Percentiles rank a stretch among this genome's conserved stretches.
Evolutionary conservation across 2,888 invertebrate genomes (phyloP).

Genomic region (Argyra leucocephala): DNA sequence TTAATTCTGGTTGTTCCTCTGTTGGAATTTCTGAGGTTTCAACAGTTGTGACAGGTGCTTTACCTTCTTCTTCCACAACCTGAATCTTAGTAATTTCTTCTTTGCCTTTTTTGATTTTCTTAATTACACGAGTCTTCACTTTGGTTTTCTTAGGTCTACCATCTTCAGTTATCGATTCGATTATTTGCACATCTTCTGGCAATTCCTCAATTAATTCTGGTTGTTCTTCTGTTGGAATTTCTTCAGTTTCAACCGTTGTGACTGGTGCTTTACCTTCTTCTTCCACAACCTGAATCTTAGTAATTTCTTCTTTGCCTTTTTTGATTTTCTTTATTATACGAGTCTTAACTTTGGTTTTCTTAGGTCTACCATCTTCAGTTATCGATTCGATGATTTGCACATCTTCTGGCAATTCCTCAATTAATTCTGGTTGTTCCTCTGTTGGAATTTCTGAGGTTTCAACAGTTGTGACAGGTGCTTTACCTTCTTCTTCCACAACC

Average conservation of each 20-base stretch:
- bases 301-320: slow-evolving; percentile 34
- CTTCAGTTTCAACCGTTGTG: slow-evolving; percentile 24
- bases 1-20: slow-evolving; percentile 22
- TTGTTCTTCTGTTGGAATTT: slow-evolving; percentile 22
- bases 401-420: slow-evolving; percentile 38
- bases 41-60: slow-evolving; percentile 34
- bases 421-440: slow-evolving; percentile 27
- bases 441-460: slow-evolving; percentile 28
- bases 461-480: slow-evolving; percentile 32
- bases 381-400: slow-evolving; percentile 29
- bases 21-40: slow-evolving; percentile 26
- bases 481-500: slow-evolving; percentile 37
- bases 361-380: slow-evolving; percentile 28
- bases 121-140: slow-evolving; percentile 34
- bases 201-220: slow-evolving; percentile 21
- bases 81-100: slow-evolving; percentile 37
- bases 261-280: slow-evolving; percentile 34
- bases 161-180: slow-evolving; percentile 27
- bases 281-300: slow-evolving; percentile 37
- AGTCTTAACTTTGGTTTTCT: slow-evolving; percentile 29
- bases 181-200: slow-evolving; percentile 22
- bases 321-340: slow-evolving; percentile 23
- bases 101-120: slow-evolving; percentile 29
- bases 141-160: slow-evolving; percentile 30
- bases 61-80: slow-evolving; percentile 37